Evolutionary conservation across 1,140 invertebrate species (phyloP), one percentile per base, ranked within the genome.

Genomic region (Wasmannia auropunctata): DNA sequence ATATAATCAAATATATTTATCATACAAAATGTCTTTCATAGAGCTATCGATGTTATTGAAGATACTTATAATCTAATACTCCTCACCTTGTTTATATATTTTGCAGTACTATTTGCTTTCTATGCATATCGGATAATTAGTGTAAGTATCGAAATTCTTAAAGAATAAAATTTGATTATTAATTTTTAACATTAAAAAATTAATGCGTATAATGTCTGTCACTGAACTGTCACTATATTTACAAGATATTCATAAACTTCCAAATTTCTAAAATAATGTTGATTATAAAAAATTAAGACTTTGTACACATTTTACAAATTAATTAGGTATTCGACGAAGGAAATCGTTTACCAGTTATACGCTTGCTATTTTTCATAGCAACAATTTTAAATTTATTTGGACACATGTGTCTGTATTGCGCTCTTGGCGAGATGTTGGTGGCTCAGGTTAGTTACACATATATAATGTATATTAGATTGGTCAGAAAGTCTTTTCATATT

Each of bases 341-440:
- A 60, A 40, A 40, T 40, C 19, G 58, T 85, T 7, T 56, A 10
- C 37, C 25, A 19, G 19, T 62, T 11, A 28, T 19, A n/a, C 34
- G 49, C 37, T 25, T 85, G 16, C 1, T 67, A 25, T 31, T n/a
- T 40, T 11, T n/a, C n/a, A 2, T 6, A 3, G 28, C 3, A 1
- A 19, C 22, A 6, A 49, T 60, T 67, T 3, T 28, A 2, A 86
- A 76, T 51, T 31, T 74, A 16, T 75, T 85, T 37, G 11, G 46
- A 14, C 81, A 77, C 25, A 87, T 56, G 62, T 51, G 22, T 14
- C 25, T 85, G 19, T 87, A 87, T 46, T 87, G 70, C n/a, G 28
- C 25, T 11, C 3, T 65, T 0, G 86, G 70, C 11, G 81, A 87
- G 11, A 46, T 76, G 37, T 60, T 86, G n/a, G 28, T 76, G 22